A percentile compares a stretch with the other conserved stretches of the same genome.
Conservation (phyloP, 30 jellyfish, hydroid and myxozoan species). For the Calvadosia cruxmelitensis region DNA sequence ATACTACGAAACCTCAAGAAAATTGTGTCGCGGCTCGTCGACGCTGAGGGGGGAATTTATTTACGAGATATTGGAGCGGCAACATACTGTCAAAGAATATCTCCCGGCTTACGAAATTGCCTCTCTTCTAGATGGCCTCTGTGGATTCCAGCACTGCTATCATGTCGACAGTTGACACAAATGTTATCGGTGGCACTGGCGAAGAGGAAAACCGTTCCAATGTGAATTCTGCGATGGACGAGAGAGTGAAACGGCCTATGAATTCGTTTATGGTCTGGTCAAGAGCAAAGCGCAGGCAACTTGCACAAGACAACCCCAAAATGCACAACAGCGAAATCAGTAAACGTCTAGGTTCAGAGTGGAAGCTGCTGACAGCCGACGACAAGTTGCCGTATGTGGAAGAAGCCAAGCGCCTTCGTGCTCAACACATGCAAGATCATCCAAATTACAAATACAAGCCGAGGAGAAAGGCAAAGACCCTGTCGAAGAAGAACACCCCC, state of each 20-base stretch:
- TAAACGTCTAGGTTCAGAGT: conserved; percentile 81
- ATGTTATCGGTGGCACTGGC: background rate
- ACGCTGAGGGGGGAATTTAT: too few relatives aligned
- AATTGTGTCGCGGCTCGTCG: background rate
- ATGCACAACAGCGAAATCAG: conserved; percentile 96
- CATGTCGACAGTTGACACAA: background rate
- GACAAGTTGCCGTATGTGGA: conserved; percentile 73
- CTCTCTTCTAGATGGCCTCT: background rate
- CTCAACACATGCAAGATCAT: conserved; percentile 80
- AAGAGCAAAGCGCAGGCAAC: conserved; percentile 56
- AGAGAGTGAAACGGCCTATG: conserved; percentile 86
- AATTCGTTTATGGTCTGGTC: conserved; percentile 99
- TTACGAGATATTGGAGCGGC: too few relatives aligned
- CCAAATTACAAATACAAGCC: conserved; percentile 95
- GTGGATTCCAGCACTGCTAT: background rate
- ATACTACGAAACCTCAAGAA: background rate
- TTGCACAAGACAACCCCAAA: conserved; percentile 82
- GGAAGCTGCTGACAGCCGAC: conserved; percentile 78
- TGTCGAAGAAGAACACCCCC: conserved; percentile 38
- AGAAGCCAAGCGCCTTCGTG: conserved; percentile 92
- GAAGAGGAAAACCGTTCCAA: conserved; percentile 1
- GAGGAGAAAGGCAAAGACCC: conserved; percentile 51
- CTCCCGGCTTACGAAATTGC: too few relatives aligned
- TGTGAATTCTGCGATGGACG: conserved; percentile 1
- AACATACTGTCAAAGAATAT: too few relatives aligned